Conservation (phyloP, 2,888 invertebrate genomes). For the Fabriciana adippe region DNA sequence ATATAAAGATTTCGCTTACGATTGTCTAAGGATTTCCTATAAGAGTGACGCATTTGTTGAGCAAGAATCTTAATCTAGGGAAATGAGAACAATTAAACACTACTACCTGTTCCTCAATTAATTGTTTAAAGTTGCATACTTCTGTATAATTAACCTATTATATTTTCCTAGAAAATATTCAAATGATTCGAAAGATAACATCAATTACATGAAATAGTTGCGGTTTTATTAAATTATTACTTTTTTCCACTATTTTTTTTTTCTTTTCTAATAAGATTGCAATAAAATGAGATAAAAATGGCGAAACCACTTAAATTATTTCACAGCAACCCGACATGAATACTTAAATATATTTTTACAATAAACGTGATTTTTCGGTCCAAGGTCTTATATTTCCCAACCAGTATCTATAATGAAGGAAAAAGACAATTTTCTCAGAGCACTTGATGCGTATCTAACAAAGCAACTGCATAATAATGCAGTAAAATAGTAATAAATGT, state of each 20-base stretch:
- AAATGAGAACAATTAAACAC: slow-evolving; percentile 44
- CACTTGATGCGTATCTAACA: slow-evolving; percentile 42
- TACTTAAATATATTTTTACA: slow-evolving; percentile 13
- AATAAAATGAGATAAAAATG: slow-evolving; percentile 4
- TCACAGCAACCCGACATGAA: slow-evolving; percentile 7
- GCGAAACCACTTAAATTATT: slow-evolving; percentile 9
- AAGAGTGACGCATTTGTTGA: slow-evolving; percentile 23
- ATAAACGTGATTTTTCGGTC: slow-evolving; percentile 34
- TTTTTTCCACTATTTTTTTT: neutral
- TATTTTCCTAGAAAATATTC: slow-evolving; percentile 11
- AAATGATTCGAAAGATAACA: slow-evolving; percentile 5
- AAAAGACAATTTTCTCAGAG: slow-evolving; percentile 44
- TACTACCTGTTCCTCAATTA: slow-evolving; percentile 34
- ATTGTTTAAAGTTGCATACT: slow-evolving; percentile 16
- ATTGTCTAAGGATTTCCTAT: slow-evolving; percentile 28
- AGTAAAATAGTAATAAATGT: neutral
- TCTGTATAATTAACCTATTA: slow-evolving; percentile 20
- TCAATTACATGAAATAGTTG: too few relatives aligned
- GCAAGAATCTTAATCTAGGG: slow-evolving; percentile 41
- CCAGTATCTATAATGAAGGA: slow-evolving; percentile 37
- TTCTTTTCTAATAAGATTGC: neutral
- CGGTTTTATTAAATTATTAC: too few relatives aligned
- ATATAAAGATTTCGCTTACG: slow-evolving; percentile 20
- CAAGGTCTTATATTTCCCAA: slow-evolving; percentile 39
- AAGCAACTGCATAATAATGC: slow-evolving; percentile 39